Evolutionary conservation across 2,888 invertebrate species (phyloP), one percentile per base, ranked within the genome.

Genomic region (Folsomia candida): DNA sequence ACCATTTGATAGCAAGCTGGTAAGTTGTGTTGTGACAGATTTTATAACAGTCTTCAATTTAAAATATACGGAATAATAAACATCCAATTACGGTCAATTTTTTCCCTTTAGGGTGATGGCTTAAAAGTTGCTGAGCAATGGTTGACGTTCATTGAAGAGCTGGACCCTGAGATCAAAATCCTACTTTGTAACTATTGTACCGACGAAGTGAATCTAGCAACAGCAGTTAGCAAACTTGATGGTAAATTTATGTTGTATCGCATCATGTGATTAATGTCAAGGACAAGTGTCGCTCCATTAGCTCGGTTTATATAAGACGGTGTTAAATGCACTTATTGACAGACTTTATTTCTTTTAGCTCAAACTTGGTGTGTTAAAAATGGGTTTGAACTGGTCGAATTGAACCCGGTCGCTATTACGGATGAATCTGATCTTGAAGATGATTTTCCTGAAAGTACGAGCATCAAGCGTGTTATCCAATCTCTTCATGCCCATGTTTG

Each of bases 401-500:
- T 90, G 59, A 84, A 87, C 78, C 87, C 88, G 1, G n/a, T 26
- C n/a, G 84, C 83, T 78, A 82, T 83, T 22, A 83, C 83, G 70
- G 84, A 84, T 61, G 83, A 83, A 63, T 81, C 82, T 62, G 86
- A 86, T 79, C 83, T 82, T 37, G 85, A 86, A 62, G 84, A 86
- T 76, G 84, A 85, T 73, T 87, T 88, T 79, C 82, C 83, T 58
- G 89, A 89, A 80, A 87, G 87, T 68, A 85, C 85, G 76, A 90
- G 90, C 2, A 86, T 89, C 18, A 86, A 87, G 37, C 85, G 91
- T 81, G 86, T 91, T 18, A 83, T 88, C 59, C 90, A 91, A 83
- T 89, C 89, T 60, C 83, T 91, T 37, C 87, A 90, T 80, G 87
- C 90, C 60, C 89, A 91, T 81, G 85, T 87, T 61, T 91, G 91